Percentiles rank a stretch among this genome's conserved stretches.
Conservation (phyloP, 2,888 invertebrate species). For the Drosophila acutilabella region DNA sequence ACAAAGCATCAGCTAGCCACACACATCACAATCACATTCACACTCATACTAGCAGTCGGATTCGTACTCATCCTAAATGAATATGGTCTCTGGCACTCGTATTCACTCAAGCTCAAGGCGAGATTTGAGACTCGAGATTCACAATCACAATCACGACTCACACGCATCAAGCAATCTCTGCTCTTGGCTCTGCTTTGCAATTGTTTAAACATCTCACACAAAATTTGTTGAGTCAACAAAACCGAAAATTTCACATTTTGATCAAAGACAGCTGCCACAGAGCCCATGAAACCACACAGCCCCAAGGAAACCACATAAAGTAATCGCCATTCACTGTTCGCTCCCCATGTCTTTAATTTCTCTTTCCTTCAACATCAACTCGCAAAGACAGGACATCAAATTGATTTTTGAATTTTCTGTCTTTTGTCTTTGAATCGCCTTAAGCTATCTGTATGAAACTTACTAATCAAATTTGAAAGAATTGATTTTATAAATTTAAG, state of each 20-base stretch:
- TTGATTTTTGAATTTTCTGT: constrained; percentile 10
- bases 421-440: constrained; percentile 5
- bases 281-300: constrained; percentile 24
- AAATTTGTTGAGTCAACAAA: constrained; percentile 44
- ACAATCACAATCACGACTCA: constrained; percentile 7
- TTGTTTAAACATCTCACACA: constrained; percentile 40
- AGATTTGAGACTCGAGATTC: neutral
- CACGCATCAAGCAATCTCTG: neutral
- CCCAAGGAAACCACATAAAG: constrained; percentile 36
- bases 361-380: neutral
- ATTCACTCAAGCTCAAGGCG: constrained; percentile 30
- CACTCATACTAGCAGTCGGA: neutral
- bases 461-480: too few relatives aligned
- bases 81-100: constrained; percentile 4
- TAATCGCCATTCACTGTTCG: constrained; percentile 2
- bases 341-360: neutral
- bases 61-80: neutral
- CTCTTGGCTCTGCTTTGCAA: constrained; percentile 20
- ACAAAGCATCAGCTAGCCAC: constrained; percentile 34
- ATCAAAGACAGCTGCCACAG: constrained; percentile 48
- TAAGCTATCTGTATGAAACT: neutral
- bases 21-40: constrained; percentile 17
- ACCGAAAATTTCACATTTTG: constrained; percentile 45
- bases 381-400: constrained; percentile 6
- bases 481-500: too few relatives aligned